phyloP scores from a whole-genome alignment of 2,797 vertebrate genomes.

The Premnoplex brunnescens region DNA sequence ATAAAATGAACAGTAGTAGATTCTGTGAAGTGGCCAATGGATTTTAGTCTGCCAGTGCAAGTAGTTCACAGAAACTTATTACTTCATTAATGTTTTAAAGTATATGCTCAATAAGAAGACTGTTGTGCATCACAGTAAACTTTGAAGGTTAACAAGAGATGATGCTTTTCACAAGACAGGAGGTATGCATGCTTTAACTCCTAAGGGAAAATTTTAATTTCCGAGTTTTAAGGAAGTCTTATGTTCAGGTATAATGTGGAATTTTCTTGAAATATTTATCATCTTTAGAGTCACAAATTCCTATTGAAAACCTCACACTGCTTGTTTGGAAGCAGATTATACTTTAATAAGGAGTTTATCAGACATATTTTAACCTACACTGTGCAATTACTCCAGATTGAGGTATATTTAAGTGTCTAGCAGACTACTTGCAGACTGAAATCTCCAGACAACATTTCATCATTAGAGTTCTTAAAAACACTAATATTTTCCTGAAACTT shows the following conservation, averaged over 20 bases:
- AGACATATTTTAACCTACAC: not conserved
- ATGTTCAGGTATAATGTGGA: not conserved
- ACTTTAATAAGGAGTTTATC: not conserved
- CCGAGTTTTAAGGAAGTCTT: not conserved
- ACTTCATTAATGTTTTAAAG: not conserved
- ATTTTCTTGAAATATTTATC: not conserved
- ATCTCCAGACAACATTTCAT: not conserved
- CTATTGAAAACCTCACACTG: not conserved
- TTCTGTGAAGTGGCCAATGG: not conserved
- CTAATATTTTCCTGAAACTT: not conserved
- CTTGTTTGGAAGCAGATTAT: not conserved
- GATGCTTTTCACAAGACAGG: not conserved
- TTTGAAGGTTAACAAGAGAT: not conserved
- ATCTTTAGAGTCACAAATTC: not conserved
- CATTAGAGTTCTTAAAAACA: not conserved
- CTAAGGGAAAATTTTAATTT: not conserved
- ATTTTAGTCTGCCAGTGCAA: not conserved
- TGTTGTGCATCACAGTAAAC: not conserved
- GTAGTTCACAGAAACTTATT: not conserved
- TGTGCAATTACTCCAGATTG: not conserved
- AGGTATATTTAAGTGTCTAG: not conserved
- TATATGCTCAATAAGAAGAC: not conserved
- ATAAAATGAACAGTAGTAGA: not conserved
- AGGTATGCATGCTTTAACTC: not conserved
- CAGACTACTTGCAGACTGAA: not conserved